Evolutionary conservation across 2,113 vertebrate species (phyloP).

Genomic region (Neofelis nebulosa): DNA sequence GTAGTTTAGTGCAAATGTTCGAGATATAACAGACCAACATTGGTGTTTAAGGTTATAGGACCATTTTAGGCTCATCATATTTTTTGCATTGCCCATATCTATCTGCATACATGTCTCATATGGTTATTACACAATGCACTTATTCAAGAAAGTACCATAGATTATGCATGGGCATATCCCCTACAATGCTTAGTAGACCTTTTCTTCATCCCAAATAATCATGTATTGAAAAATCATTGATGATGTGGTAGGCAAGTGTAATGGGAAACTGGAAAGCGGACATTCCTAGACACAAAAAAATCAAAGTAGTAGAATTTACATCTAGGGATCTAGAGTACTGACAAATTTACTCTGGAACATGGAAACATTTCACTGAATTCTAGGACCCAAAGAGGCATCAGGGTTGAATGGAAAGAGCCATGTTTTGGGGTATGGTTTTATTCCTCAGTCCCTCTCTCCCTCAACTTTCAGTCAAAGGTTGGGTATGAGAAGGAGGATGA

Average conservation of each 20-base stretch:
- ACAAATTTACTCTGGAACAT: neutral
- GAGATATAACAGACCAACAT: neutral
- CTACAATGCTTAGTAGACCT: neutral
- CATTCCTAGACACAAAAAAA: neutral
- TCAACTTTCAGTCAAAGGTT: neutral
- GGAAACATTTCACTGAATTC: neutral
- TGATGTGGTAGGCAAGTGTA: neutral
- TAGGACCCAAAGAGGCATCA: neutral
- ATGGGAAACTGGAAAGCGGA: neutral
- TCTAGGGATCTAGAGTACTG: neutral
- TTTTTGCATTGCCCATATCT: neutral
- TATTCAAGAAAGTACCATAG: neutral
- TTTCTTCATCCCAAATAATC: neutral
- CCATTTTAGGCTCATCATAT: neutral
- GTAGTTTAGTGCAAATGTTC: neutral
- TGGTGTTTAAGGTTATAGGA: neutral
- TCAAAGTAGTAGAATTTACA: neutral
- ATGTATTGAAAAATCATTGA: neutral
- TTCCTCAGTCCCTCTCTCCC: neutral
- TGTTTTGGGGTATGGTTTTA: neutral
- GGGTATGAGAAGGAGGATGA: neutral
- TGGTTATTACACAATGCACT: neutral
- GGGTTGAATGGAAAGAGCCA: neutral
- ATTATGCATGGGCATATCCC: neutral
- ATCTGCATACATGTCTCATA: neutral